Percentiles rank a stretch among this genome's conserved stretches.
Conservation (phyloP, 2,888 invertebrate species). For the Drosophila yooni region DNA sequence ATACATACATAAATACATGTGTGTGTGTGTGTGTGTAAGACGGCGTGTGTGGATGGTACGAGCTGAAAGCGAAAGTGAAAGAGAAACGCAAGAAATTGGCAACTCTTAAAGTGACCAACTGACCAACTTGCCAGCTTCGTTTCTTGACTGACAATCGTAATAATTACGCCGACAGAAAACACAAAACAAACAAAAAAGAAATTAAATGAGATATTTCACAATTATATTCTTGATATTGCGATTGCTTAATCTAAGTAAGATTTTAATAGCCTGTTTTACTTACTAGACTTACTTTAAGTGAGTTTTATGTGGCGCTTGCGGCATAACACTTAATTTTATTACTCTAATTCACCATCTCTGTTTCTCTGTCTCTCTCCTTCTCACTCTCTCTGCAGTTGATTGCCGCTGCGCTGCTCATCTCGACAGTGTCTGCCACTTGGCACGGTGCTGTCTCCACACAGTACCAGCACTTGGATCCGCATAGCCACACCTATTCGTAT, state of each 20-base stretch:
- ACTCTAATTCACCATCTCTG: background rate
- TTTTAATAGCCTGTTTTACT: background rate
- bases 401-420: conserved; percentile 82
- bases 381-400: conserved; percentile 72
- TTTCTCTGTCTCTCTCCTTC: background rate
- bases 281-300: background rate
- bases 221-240: background rate
- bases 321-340: background rate
- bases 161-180: conserved; percentile 28
- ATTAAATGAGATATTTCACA: background rate
- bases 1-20: background rate
- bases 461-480: conserved; percentile 88
- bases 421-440: conserved; percentile 83
- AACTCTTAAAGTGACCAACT: conserved; percentile 13
- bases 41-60: conserved; percentile 31
- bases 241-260: background rate
- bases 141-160: conserved; percentile 24
- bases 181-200: background rate
- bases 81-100: conserved; percentile 43
- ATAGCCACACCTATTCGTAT: conserved; percentile 87
- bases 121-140: conserved; percentile 34
- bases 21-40: background rate
- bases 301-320: background rate
- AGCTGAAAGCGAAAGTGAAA: conserved; percentile 46
- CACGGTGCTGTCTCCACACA: conserved; percentile 85